A percentile compares a stretch with the other conserved stretches of the same genome.
Conservation (phyloP, 2,888 invertebrate species). For the Drosophila diplacantha region DNA sequence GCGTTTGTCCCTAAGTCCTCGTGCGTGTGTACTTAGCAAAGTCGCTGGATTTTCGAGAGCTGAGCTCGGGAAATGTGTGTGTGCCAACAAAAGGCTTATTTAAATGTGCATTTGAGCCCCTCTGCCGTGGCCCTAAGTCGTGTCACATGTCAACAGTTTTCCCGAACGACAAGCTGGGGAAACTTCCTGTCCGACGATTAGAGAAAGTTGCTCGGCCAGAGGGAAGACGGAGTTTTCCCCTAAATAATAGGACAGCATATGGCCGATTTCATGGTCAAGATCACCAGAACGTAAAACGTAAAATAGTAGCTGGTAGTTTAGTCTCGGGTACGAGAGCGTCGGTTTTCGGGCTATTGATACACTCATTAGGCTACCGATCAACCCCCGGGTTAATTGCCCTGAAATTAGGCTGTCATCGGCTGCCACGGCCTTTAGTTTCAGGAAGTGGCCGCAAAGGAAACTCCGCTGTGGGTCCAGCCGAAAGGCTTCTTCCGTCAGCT, state of each 20-base stretch:
- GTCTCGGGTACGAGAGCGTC: slow-evolving; percentile 1
- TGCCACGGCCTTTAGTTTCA: slow-evolving; percentile 34
- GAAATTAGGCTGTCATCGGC: slow-evolving; percentile 70
- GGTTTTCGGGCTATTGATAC: slow-evolving; percentile 50
- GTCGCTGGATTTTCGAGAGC: slow-evolving; percentile 60
- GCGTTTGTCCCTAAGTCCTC: slow-evolving; percentile 35
- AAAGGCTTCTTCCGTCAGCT: slow-evolving; percentile 41
- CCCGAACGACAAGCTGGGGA: slow-evolving; percentile 27
- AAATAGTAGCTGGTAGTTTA: slow-evolving; percentile 24
- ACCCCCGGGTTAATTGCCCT: slow-evolving; percentile 42
- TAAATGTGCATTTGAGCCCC: slow-evolving; percentile 52
- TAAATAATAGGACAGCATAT: slow-evolving; percentile 22
- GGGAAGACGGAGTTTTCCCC: slow-evolving; percentile 16
- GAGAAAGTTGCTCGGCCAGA: slow-evolving; percentile 20
- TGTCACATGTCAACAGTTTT: slow-evolving; percentile 68
- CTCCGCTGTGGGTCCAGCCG: slow-evolving; percentile 31
- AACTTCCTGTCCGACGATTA: slow-evolving; percentile 35
- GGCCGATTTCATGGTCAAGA: slow-evolving; percentile 56
- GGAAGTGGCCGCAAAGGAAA: slow-evolving; percentile 34
- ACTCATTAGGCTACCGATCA: slow-evolving; percentile 64
- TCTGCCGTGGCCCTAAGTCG: slow-evolving; percentile 50
- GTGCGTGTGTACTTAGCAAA: slow-evolving; percentile 53
- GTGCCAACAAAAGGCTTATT: slow-evolving; percentile 67
- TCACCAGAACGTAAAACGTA: slow-evolving; percentile 14
- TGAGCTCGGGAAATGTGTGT: slow-evolving; percentile 14